Base-by-base conservation (phyloP, 1,140 invertebrate species). In the Lucilia sericata region DNA sequence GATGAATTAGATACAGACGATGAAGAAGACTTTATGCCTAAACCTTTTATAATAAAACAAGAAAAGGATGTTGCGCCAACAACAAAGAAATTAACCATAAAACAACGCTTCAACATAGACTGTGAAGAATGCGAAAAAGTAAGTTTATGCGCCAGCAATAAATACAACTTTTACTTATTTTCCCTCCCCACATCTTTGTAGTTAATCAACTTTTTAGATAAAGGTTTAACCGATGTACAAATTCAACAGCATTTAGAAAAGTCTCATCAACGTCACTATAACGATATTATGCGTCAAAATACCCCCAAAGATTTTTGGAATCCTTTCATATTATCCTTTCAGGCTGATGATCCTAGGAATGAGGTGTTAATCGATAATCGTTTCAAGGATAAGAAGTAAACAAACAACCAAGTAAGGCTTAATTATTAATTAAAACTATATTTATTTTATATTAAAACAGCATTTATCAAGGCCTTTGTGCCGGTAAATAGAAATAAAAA, bases 251-350 rank as follows among this genome's bases (percentile, higher is more conserved):
- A 88, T 86, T 51, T 90, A 12, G 75, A 47, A 2, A 88, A 88
- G 19, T 90, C 25, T 2, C 25, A 89, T 81, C 85, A 70, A 10
- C 88, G 86, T 49, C 78, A 36, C 36, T 83, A 83, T 17, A 49
- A 55, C 9, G 75, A 87, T 80, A 9, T 36, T 75, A 5, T 82
- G 81, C 8, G 74, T 36, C 81, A 85, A 30, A 85, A 86, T 74
- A 88, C 89, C 2, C 89, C 89, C 0, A 86, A 88, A 5, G 88
- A 88, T 8, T 90, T 90, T 74, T 90, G 89, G 89, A 88, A 90
- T 86, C 89, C 89, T 0, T 86, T 85, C 12, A 88, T 90, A 85
- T 85, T 86, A 21, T 86, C 89, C 2, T 88, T 90, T 83, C 82
- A 85, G 5, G 85, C 83, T 34, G 86, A 85, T 60, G 89, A 90